phyloP scores from a whole-genome alignment of 2,113 vertebrate species.

The Copsychus sechellarum region DNA sequence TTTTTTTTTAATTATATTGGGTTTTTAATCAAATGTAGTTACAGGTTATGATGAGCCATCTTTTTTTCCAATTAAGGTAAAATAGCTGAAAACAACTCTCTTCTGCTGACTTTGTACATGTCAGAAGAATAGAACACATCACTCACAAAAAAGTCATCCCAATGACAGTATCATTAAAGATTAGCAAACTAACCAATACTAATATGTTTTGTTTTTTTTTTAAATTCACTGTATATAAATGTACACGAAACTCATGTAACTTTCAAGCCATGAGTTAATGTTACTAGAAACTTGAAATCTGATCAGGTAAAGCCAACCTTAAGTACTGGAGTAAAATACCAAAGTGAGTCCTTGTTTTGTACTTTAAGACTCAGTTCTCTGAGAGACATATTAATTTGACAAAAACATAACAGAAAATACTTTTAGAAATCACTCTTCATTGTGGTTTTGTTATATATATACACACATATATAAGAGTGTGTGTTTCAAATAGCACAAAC shows the following conservation, averaged over 20 bases:
- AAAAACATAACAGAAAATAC: background rate
- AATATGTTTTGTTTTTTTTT: background rate
- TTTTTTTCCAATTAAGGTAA: background rate
- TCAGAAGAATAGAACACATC: background rate
- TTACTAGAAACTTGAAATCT: background rate
- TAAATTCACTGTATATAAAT: background rate
- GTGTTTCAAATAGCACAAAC: background rate
- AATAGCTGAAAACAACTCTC: background rate
- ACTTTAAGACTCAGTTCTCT: background rate
- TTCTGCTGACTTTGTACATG: background rate
- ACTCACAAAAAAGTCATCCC: background rate
- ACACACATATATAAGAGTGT: accelerated
- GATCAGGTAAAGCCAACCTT: background rate
- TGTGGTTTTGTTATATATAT: background rate
- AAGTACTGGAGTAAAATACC: background rate
- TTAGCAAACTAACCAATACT: background rate
- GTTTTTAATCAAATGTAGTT: background rate
- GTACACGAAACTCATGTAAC: background rate
- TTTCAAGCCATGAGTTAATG: background rate
- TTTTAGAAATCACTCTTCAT: background rate
- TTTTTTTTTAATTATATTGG: background rate
- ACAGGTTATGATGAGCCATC: background rate
- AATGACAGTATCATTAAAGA: background rate
- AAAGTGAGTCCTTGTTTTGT: background rate
- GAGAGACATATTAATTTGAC: background rate